phyloP scores from a whole-genome alignment of 2,797 vertebrate species.

The Lemur catta region DNA sequence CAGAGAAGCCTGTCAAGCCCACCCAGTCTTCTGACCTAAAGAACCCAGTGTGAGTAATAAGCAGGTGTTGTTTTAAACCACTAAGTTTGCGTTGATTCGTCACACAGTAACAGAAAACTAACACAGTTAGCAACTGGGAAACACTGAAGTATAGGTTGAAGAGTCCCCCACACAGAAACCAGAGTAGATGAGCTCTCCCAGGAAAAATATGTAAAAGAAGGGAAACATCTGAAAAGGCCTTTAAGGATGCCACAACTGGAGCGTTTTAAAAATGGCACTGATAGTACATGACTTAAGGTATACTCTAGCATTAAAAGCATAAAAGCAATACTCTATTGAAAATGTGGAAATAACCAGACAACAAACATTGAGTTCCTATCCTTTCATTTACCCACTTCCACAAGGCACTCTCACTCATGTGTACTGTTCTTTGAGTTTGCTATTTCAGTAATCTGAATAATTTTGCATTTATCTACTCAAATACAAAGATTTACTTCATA shows the following conservation, averaged over 20 bases:
- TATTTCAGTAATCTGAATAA: not conserved
- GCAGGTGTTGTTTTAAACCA: not conserved
- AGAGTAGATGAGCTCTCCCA: not conserved
- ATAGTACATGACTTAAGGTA: not conserved
- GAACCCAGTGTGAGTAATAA: not conserved
- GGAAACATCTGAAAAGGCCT: not conserved
- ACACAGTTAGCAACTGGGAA: not conserved
- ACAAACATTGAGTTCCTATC: not conserved
- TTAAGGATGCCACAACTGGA: not conserved
- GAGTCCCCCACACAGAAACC: not conserved
- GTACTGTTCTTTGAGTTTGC: not conserved
- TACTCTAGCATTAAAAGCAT: not conserved
- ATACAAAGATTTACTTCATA: slow-evolving; percentile 2
- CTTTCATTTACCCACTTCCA: not conserved
- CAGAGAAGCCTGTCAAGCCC: not conserved
- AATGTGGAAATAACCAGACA: not conserved
- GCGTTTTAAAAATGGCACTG: not conserved
- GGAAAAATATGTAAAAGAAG: not conserved
- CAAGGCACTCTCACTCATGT: not conserved
- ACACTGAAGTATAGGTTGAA: not conserved
- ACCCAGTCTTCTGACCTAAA: not conserved
- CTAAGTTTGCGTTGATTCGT: not conserved
- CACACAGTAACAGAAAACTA: not conserved
- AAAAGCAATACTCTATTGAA: not conserved
- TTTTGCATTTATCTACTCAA: not conserved